Evolutionary conservation across 2,888 invertebrate genomes (phyloP).

Genomic region (Lasioglossum oenotherae): DNA sequence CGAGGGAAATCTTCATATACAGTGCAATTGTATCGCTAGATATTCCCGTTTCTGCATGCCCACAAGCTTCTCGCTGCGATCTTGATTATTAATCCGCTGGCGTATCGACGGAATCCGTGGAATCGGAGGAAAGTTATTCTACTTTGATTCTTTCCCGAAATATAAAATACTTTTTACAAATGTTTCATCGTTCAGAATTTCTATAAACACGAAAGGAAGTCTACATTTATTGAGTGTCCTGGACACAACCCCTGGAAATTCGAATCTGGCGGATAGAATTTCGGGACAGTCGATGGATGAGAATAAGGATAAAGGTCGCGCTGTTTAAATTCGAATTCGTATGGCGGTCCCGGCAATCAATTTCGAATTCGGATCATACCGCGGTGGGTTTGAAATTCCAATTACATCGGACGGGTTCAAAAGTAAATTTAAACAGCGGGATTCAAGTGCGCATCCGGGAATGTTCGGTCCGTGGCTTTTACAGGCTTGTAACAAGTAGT

Average conservation of each 20-base stretch:
- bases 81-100: not conserved
- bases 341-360: not conserved
- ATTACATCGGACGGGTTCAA: not conserved
- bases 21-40: not conserved
- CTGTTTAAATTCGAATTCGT: not conserved
- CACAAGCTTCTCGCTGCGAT: not conserved
- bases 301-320: not conserved
- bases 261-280: not conserved
- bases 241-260: not conserved
- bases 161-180: no score
- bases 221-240: no score
- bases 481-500: not conserved
- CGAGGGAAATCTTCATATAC: not conserved
- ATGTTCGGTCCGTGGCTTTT: not conserved
- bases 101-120: not conserved
- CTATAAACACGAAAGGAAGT: no score
- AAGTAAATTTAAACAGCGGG: not conserved
- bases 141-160: no score
- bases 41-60: not conserved
- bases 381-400: not conserved
- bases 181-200: no score
- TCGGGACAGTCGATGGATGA: not conserved
- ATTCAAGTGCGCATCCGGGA: not conserved
- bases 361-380: not conserved
- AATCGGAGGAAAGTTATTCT: no score